Evolutionary conservation across 2,797 vertebrate species (phyloP).

Genomic region (Rhyacichthys aspro): DNA sequence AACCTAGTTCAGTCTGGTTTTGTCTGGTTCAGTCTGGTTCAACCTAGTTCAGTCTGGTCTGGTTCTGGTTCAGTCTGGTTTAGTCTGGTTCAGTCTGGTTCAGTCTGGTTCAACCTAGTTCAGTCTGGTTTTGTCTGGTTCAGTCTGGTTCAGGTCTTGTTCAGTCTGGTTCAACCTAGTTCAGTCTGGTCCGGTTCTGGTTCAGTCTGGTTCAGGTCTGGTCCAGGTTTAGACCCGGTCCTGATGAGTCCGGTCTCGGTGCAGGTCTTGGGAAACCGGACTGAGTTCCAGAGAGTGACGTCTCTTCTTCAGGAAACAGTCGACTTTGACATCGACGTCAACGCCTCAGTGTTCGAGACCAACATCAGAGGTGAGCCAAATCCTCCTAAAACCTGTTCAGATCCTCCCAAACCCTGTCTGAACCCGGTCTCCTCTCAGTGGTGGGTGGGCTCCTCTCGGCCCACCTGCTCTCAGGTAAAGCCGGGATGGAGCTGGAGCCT

Average conservation of each 20-base stretch:
- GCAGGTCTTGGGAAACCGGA: constrained; percentile 92
- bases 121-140: too few species aligned
- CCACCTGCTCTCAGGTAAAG: constrained; percentile 68
- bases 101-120: too few species aligned
- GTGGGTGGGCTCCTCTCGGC: constrained; percentile 71
- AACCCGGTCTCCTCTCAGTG: constrained; percentile 40
- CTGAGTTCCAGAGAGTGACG: constrained; percentile 95
- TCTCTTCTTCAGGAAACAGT: constrained; percentile 89
- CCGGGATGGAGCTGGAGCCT: constrained; percentile 86
- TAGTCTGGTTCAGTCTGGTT: too few species aligned
- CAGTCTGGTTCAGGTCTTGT: too few species aligned
- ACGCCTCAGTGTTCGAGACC: constrained; percentile 96
- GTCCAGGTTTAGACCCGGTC: too few species aligned
- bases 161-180: too few species aligned
- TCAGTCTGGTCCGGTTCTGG: too few species aligned
- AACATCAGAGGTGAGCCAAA: constrained; percentile 90
- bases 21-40: too few species aligned
- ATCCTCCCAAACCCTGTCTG: neutral
- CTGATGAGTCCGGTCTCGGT: too few species aligned
- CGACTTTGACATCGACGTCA: constrained; percentile 96
- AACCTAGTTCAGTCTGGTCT: too few species aligned
- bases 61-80: too few species aligned
- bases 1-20: too few species aligned
- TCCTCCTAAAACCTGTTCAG: neutral
- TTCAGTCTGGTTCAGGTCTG: neutral